Evolutionary conservation across 2,113 vertebrate genomes (phyloP).

Genomic region (Vidua macroura): DNA sequence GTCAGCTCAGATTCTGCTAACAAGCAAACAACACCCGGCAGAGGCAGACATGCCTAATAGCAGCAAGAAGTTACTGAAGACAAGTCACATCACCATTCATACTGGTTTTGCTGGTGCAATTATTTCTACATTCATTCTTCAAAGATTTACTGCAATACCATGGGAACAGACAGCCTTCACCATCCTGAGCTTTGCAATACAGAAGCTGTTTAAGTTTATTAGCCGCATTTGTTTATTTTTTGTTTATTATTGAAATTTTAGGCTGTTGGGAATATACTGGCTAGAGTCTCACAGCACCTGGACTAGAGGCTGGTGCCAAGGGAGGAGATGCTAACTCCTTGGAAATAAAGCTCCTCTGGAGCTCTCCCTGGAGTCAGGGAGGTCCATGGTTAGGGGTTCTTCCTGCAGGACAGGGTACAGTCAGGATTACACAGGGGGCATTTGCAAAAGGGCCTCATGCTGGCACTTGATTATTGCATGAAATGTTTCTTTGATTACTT

Average conservation of each 20-base stretch:
- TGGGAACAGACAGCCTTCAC: not conserved
- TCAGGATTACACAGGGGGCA: not conserved
- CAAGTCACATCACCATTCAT: not conserved
- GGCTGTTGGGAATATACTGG: not conserved
- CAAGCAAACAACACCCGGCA: not conserved
- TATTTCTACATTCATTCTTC: conserved; percentile 38
- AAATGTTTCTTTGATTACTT: conserved; percentile 21
- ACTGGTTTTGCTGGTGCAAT: conserved; percentile 43
- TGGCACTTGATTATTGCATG: conserved; percentile 18
- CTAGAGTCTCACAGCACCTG: not conserved
- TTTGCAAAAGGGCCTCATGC: not conserved
- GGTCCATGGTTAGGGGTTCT: not conserved
- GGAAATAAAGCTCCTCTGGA: not conserved
- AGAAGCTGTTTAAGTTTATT: not conserved
- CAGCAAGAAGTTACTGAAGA: conserved; percentile 25
- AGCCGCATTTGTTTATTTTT: not conserved
- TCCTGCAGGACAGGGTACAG: not conserved
- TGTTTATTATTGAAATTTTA: not conserved
- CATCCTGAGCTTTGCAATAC: not conserved
- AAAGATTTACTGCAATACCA: not conserved
- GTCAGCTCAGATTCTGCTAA: not conserved
- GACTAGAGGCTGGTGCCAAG: not conserved
- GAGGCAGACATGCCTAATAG: not conserved
- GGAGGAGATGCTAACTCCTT: not conserved
- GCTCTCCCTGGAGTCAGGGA: not conserved